Conservation (phyloP, 2,797 vertebrate genomes). For the Sebastes paucispinis region DNA sequence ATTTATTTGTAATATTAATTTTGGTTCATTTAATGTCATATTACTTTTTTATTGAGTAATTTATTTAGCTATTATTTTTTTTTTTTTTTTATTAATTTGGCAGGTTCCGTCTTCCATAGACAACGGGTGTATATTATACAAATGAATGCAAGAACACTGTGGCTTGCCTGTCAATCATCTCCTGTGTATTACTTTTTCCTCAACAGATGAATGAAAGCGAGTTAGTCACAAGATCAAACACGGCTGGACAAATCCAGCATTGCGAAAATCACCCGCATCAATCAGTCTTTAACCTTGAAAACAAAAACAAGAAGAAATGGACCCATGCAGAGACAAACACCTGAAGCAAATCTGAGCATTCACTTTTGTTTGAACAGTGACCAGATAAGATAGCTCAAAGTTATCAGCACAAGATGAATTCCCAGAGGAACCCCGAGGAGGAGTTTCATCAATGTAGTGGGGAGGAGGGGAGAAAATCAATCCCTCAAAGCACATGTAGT, state of each 20-base stretch:
- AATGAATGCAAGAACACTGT: not conserved
- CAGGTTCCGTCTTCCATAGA: conserved; percentile 9
- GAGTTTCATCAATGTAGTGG: conserved; percentile 73
- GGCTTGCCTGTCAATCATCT: not conserved
- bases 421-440: conserved; percentile 67
- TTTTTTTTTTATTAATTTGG: not conserved
- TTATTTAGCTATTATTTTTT: no score
- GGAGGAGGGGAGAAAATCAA: conserved; percentile 64
- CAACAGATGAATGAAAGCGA: conserved; percentile 16
- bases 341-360: conserved; percentile 76
- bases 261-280: conserved; percentile 51
- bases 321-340: conserved; percentile 74
- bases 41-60: no score
- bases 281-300: conserved; percentile 77
- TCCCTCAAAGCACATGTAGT: conserved; percentile 64
- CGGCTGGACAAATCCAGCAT: conserved; percentile 25
- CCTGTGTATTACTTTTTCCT: not conserved
- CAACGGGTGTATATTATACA: not conserved
- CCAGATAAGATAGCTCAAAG: conserved; percentile 82
- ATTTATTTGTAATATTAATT: no score
- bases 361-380: conserved; percentile 80
- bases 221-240: conserved; percentile 10
- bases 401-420: conserved; percentile 80
- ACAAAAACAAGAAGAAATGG: conserved; percentile 73
- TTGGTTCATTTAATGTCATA: no score